Base-by-base conservation (phyloP, 2,888 invertebrate species). In the Gandaritis pyraliata region DNA sequence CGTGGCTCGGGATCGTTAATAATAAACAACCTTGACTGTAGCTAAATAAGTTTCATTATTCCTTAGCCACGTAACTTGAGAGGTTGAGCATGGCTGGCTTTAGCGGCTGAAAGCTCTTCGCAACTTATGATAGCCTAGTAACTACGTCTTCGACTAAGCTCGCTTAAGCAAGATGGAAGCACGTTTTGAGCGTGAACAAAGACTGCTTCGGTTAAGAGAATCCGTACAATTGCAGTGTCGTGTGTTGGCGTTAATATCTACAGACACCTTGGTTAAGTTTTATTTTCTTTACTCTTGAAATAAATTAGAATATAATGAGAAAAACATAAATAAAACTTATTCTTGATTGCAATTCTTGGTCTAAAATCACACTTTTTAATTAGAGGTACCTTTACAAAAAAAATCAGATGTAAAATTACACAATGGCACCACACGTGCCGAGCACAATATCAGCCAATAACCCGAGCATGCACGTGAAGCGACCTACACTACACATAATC, bases 1-100 rank as follows among this genome's bases (percentile, higher is more conserved):
- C 87, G 0, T 90, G 90, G 90, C 76, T 90, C 0, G 87, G 86
- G 0, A 90, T 90, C 16, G 89, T 90, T 30, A 88, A 88, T 73
- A 88, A 86, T 82, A 89, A 88, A 83, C 74, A 79, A 60, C 70
- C 75, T 39, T 75, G 57, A 48, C 8, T 43, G 12, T 45, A 10
- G 12, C n/a, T 23, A 1, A 0, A 36, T 45, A 50, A 2, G 10
- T 45, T 13, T 36, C 15, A 55, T 55, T 55, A 47, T 39, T 13
- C 38, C 6, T 6, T 39, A 23, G 6, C 23, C 8, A 33, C 33
- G 8, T 8, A 10, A 8, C 6, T 15, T 23, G 5, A 11, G 11
- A 4, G 1, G 4, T 36, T 12, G 6, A 36, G 23, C 18, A 46
- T 30, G 29, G n/a, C 13, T 33, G 10, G 46, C 29, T 41, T n/a